phyloP scores from a whole-genome alignment of 2,113 vertebrate species.

The Gymnocephalus cernua region DNA sequence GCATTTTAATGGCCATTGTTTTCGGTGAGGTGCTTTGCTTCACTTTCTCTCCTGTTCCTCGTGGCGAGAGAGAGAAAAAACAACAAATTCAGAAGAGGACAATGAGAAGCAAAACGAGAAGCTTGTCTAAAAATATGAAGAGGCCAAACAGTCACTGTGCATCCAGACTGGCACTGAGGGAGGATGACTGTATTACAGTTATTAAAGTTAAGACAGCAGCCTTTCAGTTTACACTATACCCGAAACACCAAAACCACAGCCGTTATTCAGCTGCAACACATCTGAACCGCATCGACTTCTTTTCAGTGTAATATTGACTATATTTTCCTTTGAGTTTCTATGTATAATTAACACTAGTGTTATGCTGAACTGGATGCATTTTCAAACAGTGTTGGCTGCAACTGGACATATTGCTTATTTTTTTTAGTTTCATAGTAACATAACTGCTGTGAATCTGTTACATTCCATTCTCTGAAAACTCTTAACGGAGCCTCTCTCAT shows the following conservation, averaged over 20 bases:
- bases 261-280: background rate
- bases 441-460: no score
- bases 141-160: slow-evolving; percentile 35
- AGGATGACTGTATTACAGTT: slow-evolving; percentile 25
- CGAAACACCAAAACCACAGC: background rate
- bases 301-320: background rate
- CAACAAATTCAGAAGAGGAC: slow-evolving; percentile 32
- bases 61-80: background rate
- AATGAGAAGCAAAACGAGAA: slow-evolving; percentile 40
- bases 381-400: background rate
- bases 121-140: slow-evolving; percentile 40
- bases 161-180: background rate
- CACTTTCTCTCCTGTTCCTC: slow-evolving; percentile 29
- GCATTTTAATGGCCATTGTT: slow-evolving; percentile 79
- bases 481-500: no score
- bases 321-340: background rate
- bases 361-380: background rate
- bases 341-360: background rate
- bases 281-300: background rate
- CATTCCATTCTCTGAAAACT: no score
- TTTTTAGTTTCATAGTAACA: no score
- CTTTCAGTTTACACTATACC: slow-evolving; percentile 1
- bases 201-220: slow-evolving; percentile 26
- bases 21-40: slow-evolving; percentile 52
- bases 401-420: no score